Percentiles rank a stretch among this genome's conserved stretches.
Conservation (phyloP, 1,140 invertebrate genomes). For the Bombus fervidus region DNA sequence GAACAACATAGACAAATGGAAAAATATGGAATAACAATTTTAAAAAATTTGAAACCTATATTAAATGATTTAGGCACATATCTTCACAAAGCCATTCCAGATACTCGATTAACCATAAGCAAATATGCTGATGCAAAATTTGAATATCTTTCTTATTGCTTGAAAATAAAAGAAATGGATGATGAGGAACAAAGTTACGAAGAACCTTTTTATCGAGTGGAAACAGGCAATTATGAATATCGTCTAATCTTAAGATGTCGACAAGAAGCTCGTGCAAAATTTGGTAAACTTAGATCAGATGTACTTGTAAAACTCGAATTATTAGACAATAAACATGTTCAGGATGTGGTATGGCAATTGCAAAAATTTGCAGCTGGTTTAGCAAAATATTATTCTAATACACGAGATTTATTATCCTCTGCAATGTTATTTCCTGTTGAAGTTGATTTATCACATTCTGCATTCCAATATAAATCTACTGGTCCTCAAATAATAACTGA, state of each 20-base stretch:
- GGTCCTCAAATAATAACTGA: constrained; percentile 81
- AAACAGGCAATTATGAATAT: constrained; percentile 99
- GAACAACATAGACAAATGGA: constrained; percentile 97
- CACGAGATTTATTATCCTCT: constrained; percentile 87
- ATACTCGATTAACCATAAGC: constrained; percentile 97
- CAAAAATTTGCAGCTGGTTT: constrained; percentile 91
- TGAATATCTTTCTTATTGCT: constrained; percentile 98
- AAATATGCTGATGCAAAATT: constrained; percentile 99
- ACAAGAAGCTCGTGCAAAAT: constrained; percentile 94
- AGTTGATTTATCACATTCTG: constrained; percentile 95
- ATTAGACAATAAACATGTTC: constrained; percentile 98
- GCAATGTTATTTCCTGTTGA: constrained; percentile 96
- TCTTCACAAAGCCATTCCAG: constrained; percentile 98
- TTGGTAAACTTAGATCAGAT: constrained; percentile 96
- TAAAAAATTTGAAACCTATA: constrained; percentile 96
- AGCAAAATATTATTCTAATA: constrained; percentile 88
- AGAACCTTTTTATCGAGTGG: constrained; percentile 97
- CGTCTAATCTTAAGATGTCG: constrained; percentile 96
- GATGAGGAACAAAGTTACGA: constrained; percentile 98
- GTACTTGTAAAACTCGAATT: constrained; percentile 98
- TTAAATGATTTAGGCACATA: constrained; percentile 97
- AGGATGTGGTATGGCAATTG: constrained; percentile 94
- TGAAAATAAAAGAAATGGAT: constrained; percentile 99
- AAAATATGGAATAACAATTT: constrained; percentile 94
- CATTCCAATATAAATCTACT: constrained; percentile 93